Conservation (phyloP, 2,888 invertebrate genomes). For the Caenorhabditis sp. region DNA sequence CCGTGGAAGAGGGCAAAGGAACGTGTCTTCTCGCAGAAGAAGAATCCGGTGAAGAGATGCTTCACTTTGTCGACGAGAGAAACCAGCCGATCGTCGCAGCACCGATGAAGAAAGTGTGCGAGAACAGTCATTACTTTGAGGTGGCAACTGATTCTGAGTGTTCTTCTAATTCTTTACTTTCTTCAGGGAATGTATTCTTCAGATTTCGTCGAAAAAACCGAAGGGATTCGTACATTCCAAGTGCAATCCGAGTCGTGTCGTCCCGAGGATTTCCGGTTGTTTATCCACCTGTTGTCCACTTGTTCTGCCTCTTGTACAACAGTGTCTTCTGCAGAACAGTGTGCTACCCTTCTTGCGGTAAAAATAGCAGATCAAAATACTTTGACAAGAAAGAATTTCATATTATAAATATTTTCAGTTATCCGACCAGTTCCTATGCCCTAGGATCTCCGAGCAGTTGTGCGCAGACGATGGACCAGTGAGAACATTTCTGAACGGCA, state of each 20-base stretch:
- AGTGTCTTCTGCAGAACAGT: constrained; percentile 65
- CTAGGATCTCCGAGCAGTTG: constrained; percentile 66
- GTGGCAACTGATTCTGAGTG: constrained; percentile 24
- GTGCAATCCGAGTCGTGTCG: constrained; percentile 69
- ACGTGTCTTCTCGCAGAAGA: constrained; percentile 1
- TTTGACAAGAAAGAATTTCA: background rate
- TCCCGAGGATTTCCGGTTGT: constrained; percentile 69
- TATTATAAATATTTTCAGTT: constrained; percentile 65
- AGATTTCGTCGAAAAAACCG: constrained; percentile 73
- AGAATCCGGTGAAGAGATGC: constrained; percentile 24
- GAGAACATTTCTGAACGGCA: constrained; percentile 69
- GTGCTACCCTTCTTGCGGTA: constrained; percentile 72
- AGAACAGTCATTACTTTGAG: constrained; percentile 73
- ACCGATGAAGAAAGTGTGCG: constrained; percentile 67
- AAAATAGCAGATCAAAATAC: background rate
- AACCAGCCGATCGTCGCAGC: constrained; percentile 63
- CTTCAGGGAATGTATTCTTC: constrained; percentile 76
- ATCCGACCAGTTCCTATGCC: constrained; percentile 78
- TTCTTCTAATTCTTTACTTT: background rate
- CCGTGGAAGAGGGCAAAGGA: constrained; percentile 27
- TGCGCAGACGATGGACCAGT: constrained; percentile 71
- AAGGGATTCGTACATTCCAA: constrained; percentile 67
- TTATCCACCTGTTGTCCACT: constrained; percentile 72
- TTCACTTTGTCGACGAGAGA: constrained; percentile 62
- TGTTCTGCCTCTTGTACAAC: constrained; percentile 64